Percentiles rank a stretch among this genome's conserved stretches.
Conservation (phyloP, 2,888 invertebrate genomes). For the Microctonus brassicae region DNA sequence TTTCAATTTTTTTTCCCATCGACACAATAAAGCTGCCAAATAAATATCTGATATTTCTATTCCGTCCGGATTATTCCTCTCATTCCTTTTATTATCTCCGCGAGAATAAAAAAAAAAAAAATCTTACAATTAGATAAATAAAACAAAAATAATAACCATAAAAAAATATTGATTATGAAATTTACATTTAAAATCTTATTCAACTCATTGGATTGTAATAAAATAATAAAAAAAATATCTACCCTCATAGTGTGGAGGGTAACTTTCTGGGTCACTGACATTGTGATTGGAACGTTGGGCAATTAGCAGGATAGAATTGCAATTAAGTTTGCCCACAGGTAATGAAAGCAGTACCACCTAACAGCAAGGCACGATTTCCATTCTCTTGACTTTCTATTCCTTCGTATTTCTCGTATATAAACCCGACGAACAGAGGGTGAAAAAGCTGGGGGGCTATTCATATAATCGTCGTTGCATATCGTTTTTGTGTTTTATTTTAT, state of each 20-base stretch:
- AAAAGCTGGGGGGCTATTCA: no score
- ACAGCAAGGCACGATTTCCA: slow-evolving; percentile 12
- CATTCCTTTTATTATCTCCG: no score
- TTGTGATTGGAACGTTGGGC: neutral
- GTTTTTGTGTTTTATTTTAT: neutral
- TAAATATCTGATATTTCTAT: neutral
- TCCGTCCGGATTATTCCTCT: no score
- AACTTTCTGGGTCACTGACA: slow-evolving; percentile 13
- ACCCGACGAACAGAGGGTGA: no score
- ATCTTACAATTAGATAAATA: no score
- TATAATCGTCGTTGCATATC: slow-evolving; percentile 12
- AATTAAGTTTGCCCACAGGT: neutral
- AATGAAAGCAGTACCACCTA: slow-evolving; percentile 20
- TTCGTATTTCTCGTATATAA: neutral
- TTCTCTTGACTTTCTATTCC: slow-evolving; percentile 10
- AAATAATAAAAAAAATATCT: neutral
- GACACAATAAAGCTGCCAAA: neutral
- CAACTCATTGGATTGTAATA: neutral
- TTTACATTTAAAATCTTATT: neutral
- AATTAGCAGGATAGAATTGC: slow-evolving; percentile 4
- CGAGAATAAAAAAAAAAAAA: neutral
- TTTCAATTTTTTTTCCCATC: neutral
- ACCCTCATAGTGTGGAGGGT: neutral
- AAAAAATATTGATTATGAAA: neutral
- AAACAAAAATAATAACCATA: neutral